Conservation (phyloP, 23 tunicate species). For the Halocynthia aurantium region DNA sequence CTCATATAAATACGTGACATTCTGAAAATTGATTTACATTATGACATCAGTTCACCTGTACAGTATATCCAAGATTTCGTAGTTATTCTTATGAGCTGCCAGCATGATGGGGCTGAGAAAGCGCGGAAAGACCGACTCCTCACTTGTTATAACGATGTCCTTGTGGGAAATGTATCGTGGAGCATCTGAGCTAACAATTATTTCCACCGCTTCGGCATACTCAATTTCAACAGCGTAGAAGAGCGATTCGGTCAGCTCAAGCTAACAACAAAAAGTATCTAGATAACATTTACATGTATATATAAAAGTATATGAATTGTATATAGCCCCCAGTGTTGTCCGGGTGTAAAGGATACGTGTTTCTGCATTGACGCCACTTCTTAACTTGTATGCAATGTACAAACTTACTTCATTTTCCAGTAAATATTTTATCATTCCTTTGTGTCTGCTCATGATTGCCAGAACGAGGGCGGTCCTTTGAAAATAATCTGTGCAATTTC, state of each 20-base stretch:
- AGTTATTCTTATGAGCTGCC: constrained; percentile 27
- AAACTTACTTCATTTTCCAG: constrained; percentile 16
- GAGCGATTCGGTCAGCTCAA: constrained; percentile 23
- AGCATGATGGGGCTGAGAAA: constrained; percentile 27
- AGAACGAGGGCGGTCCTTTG: constrained; percentile 14
- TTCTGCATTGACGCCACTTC: too few species aligned
- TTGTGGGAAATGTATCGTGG: not conserved
- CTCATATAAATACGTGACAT: too few species aligned
- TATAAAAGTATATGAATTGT: too few species aligned
- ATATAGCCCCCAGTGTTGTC: too few species aligned
- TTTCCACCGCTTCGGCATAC: constrained; percentile 21
- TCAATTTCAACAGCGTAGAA: constrained; percentile 21
- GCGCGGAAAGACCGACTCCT: constrained; percentile 23
- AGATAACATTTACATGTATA: not conserved
- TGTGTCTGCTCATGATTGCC: constrained; percentile 12
- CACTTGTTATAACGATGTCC: constrained; percentile 15
- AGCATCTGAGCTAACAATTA: constrained; percentile 2
- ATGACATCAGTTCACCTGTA: not conserved
- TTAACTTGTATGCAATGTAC: too few species aligned
- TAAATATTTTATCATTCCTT: constrained; percentile 21
- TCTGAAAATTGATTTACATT: too few species aligned
- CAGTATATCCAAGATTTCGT: constrained; percentile 16
- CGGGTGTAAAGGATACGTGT: too few species aligned
- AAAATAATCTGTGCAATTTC: constrained; percentile 19
- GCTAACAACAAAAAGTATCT: not conserved